Evolutionary conservation across 53 echinoderm and acorn worm species (phyloP), one percentile per base, ranked within the genome.

Genomic region (Hippasteria phrygiana): DNA sequence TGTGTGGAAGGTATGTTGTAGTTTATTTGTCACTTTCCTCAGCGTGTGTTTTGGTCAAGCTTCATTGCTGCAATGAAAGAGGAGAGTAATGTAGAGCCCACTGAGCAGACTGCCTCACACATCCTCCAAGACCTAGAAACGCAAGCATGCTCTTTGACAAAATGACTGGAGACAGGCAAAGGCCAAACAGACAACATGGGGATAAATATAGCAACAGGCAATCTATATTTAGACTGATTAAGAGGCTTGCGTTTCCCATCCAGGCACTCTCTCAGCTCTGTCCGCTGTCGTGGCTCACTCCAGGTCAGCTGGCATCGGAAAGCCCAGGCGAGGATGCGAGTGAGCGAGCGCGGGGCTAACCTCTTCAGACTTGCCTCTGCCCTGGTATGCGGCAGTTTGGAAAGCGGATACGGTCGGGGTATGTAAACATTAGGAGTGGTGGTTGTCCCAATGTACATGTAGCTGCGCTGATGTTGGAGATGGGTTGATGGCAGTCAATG

Each of bases 201-300:
- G 85, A 50, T 71, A 85, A 70, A 70, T 85, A 85, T 85, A 85
- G 85, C 38, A 50, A 56, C 71, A 3, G 50, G 48, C 70, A 45
- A 31, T 45, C 85, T 85, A 85, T 85, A 70, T 85, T 85, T 85
- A 85, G 85, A 85, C 35, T 85, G 69, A 85, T 85, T 85, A 85
- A 85, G 70, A 70, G 71, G 51, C 85, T 48, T 48, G 51, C 36
- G 20, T 69, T 48, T 48, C 71, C 70, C 70, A 85, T 85, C 85
- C 69, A 71, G 85, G 85, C 85, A 50, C 51, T 45, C n/a, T n/a
- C n/a, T n/a, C n/a, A n/a, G 50, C 75, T 10, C 24, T 14, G n/a
- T 39, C 9, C 2, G 36, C n/a, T 26, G 27, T 41, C 11, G 11
- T 37, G 37, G 46, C 12, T 14, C 40, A 38, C 59, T 40, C 79